Evolutionary conservation across 2,113 vertebrate genomes (phyloP).

Genomic region (Saccopteryx leptura): DNA sequence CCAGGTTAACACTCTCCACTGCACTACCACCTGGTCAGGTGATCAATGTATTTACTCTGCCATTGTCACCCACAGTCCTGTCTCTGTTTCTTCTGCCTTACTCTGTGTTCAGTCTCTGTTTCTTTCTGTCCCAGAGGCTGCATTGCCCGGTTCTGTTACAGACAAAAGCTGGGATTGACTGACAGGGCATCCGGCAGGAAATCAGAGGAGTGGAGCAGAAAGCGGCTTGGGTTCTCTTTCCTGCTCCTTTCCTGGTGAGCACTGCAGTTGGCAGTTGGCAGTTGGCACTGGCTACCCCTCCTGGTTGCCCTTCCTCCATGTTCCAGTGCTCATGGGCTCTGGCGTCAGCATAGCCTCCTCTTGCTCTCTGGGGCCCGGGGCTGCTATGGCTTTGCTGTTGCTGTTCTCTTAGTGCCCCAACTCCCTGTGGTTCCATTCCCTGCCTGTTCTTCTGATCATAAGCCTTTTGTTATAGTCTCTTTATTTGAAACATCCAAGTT

Average conservation of each 20-base stretch:
- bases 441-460: neutral
- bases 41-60: neutral
- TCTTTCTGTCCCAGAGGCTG: neutral
- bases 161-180: neutral
- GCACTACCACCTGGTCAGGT: no score
- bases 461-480: neutral
- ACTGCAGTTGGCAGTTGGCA: neutral
- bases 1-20: no score
- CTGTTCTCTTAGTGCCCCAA: neutral
- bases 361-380: no score
- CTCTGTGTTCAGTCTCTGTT: neutral
- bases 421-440: neutral
- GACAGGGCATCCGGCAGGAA: neutral
- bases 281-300: neutral
- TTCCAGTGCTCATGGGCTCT: neutral
- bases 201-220: neutral
- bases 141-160: neutral
- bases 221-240: neutral
- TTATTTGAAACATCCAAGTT: neutral
- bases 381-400: neutral
- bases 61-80: neutral
- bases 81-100: neutral
- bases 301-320: rapidly evolving
- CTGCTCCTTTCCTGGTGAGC: neutral
- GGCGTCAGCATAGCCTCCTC: rapidly evolving